Base-by-base conservation (phyloP, 2,113 vertebrate genomes). In the Bufo bufo region DNA sequence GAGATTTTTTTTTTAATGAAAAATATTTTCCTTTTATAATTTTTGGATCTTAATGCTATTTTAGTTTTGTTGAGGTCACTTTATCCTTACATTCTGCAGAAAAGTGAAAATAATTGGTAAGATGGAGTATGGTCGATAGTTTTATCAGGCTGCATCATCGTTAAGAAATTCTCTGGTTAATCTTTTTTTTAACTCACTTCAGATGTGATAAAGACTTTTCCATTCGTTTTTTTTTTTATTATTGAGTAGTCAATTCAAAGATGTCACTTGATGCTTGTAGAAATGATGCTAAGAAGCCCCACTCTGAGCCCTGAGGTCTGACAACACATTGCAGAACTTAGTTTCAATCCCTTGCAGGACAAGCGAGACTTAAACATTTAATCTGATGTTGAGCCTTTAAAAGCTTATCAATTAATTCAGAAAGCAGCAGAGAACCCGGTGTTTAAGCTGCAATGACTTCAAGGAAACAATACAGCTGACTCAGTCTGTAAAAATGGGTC, bases 301-400 rank as follows among this genome's bases (percentile, higher is more conserved):
- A 13, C 50, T 33, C 61, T 43, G 47, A 86, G 85, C 85, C 61
- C 75, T 33, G 63, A 52, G 75, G 75, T 63, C 61, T 69, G 58
- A 86, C 77, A 86, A 80, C 75, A 69, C 75, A 49, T 59, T 52
- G 74, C 61, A 56, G 77, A 65, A 47, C 74, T 69, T 86, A 86
- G 85, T 43, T 80, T 86, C 59, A 65, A 79, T 86, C 85, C 77
- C 9, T 33, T 43, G 58, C 52, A 86, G 85, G 74, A 86, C 79
- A 86, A 54, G 54, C 49, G 10, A 56, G 75, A 65, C 13, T 79
- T 69, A 86, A 79, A 79, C 85, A 69, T 80, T 69, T 86, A 80
- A 79, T 86, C 85, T 86, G 61, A 86, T 77, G 59, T 56, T 86
- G 85, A 86, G 85, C 85, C 61, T 79, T 86, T 86, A 86, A 86